Evolutionary conservation across 30 jellyfish, hydroid and myxozoan species (phyloP), one percentile per base, ranked within the genome.

Genomic region (Clytia hemisphaerica): DNA sequence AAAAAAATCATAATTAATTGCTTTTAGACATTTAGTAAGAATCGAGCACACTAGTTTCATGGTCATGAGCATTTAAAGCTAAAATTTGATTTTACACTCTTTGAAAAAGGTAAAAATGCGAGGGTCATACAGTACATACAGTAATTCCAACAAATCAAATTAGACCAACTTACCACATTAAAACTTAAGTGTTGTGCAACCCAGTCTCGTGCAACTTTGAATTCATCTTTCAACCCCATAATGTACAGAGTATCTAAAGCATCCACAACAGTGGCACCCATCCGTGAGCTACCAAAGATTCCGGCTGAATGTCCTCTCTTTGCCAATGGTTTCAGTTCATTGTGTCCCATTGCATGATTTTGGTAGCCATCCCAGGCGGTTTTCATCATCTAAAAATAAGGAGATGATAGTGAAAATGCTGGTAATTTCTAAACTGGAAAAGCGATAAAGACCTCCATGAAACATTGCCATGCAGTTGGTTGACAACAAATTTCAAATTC

Each of bases 231-330:
- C 58, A 78, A 30, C 31, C 95, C 98, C 98, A 90, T 90, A 54
- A 90, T 70, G 78, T 81, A 81, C 22, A 90, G 68, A 47, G 98
- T 90, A 76, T 90, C 98, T 30, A 90, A 46, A 14, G 98, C 92
- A 81, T 90, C 98, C 36, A 90, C 89, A 32, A 82, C 67, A 4
- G 98, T 75, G 1, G 98, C 98, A 32, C 98, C 98, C 98, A 82
- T 81, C 27, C 93, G 29, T 6, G 94, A 75, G 6, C 71, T 79
- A 44, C 98, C 98, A 82, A 90, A 90, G 33, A 90, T 90, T 0
- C 98, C 98, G n/a, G 98, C 98, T 7, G 98, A 80, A 57, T 90
- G 98, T 24, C 98, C 98, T n/a, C 84, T 29, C 40, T 71, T 71
- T 48, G 94, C 58, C 46, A 90, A 75, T 58, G 98, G 98, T 74